Evolutionary conservation across 2,888 invertebrate genomes (phyloP).

Genomic region (Erebia epiphron): DNA sequence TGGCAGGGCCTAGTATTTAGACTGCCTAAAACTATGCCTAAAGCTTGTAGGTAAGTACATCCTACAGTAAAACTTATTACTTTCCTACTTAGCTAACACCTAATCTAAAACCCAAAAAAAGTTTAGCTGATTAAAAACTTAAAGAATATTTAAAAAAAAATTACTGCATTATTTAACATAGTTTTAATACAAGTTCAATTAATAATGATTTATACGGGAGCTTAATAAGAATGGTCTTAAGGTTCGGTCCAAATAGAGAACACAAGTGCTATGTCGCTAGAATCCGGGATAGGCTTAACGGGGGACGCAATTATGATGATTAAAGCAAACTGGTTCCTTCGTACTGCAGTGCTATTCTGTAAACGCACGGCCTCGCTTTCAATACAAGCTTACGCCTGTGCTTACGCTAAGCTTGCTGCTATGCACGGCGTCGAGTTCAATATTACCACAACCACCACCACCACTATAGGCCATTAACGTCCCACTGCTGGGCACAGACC

Average conservation of each 20-base stretch:
- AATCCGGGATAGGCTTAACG: constrained; percentile 68
- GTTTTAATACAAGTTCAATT: constrained; percentile 10
- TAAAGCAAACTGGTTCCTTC: constrained; percentile 77
- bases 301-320: constrained; percentile 81
- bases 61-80: too few relatives aligned
- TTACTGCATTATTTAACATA: neutral
- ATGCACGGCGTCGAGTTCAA: too few relatives aligned
- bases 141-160: neutral
- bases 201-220: constrained; percentile 24
- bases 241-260: constrained; percentile 29
- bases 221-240: constrained; percentile 24
- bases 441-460: too few relatives aligned
- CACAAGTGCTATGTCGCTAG: constrained; percentile 28
- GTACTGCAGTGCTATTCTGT: constrained; percentile 13
- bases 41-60: too few relatives aligned
- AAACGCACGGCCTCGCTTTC: neutral
- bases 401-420: too few relatives aligned
- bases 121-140: neutral
- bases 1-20: too few relatives aligned
- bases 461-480: too few relatives aligned
- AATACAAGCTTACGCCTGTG: neutral
- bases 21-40: too few relatives aligned
- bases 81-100: too few relatives aligned
- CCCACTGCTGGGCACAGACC: too few relatives aligned
- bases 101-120: neutral